Percentiles rank a stretch among this genome's conserved stretches.
Conservation (phyloP, 2,797 vertebrate species). For the Premnoplex brunnescens region DNA sequence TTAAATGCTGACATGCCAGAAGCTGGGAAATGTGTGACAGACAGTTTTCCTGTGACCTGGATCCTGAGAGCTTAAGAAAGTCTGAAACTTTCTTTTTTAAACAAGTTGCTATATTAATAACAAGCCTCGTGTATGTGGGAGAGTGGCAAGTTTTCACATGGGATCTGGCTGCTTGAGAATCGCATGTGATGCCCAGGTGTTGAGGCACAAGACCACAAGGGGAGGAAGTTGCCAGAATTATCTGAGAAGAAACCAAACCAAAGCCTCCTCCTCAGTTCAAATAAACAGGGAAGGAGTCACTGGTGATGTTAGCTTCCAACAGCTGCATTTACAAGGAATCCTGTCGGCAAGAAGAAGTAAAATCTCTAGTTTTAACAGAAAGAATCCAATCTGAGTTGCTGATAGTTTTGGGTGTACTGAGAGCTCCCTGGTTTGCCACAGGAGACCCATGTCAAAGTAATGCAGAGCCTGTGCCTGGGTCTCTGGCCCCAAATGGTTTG, state of each 20-base stretch:
- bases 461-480: not conserved
- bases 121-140: not conserved
- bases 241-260: not conserved
- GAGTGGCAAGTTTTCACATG: not conserved
- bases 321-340: not conserved
- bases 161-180: not conserved
- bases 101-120: not conserved
- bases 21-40: not conserved
- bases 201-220: not conserved
- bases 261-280: not conserved
- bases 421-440: not conserved
- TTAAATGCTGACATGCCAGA: not conserved
- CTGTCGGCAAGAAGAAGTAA: not conserved
- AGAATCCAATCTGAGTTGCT: not conserved
- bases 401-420: not conserved
- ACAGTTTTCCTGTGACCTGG: not conserved
- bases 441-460: not conserved
- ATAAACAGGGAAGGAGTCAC: not conserved
- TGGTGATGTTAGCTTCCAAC: not conserved
- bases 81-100: not conserved
- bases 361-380: not conserved
- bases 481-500: not conserved
- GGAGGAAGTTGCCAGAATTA: not conserved
- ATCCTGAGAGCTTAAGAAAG: not conserved
- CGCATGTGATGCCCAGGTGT: not conserved